Evolutionary conservation across 1,140 invertebrate species (phyloP).

Genomic region (Solen grandis): DNA sequence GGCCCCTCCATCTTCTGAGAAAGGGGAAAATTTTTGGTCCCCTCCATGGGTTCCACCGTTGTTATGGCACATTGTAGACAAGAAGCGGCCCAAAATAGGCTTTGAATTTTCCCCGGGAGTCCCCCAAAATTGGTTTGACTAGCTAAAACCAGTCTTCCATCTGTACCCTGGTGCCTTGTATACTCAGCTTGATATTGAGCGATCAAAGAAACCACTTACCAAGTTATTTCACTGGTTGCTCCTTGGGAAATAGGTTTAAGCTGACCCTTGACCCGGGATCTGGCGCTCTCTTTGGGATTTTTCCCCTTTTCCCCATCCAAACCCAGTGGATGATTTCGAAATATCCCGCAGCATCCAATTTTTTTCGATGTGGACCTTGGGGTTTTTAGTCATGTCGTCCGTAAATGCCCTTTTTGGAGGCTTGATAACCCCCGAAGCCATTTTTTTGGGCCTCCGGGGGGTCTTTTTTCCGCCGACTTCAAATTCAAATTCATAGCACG

Average conservation of each 20-base stretch:
- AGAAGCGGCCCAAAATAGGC: conserved; percentile 28
- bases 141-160: conserved; percentile 29
- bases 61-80: conserved; percentile 39
- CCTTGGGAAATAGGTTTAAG: conserved; percentile 16
- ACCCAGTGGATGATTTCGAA: conserved; percentile 10
- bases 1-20: conserved; percentile 32
- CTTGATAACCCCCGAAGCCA: no score
- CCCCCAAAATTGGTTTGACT: no score
- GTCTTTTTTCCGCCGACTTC: conserved; percentile 39
- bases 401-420: conserved; percentile 43
- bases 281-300: no score
- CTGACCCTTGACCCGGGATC: neutral
- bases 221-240: conserved; percentile 22
- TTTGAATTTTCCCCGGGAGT: conserved; percentile 49
- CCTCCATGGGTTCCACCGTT: conserved; percentile 44
- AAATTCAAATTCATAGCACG: conserved; percentile 37
- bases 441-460: no score
- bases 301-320: conserved; percentile 23
- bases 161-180: neutral
- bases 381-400: conserved; percentile 45
- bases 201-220: no score
- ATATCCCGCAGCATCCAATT: no score
- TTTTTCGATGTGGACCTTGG: conserved; percentile 16
- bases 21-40: conserved; percentile 1
- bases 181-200: no score